These are phyloP conservation scores for Rhagologus leucostigma DNA, from an alignment of 2,113 vertebrate species.

Conservation along the genomic window DNA sequence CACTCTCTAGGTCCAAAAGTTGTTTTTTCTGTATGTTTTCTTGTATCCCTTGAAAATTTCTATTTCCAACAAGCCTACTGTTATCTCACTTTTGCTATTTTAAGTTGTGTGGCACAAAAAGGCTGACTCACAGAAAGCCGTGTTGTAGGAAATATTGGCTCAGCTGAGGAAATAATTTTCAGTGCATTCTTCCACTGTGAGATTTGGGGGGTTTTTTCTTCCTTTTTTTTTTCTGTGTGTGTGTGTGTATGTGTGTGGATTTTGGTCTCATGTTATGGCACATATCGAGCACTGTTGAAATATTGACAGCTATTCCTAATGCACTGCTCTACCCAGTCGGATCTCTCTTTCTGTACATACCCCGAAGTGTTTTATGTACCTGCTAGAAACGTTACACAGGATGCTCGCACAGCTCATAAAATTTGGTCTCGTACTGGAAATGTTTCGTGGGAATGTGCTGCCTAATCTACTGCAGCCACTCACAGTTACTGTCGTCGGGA, in stretches of 20 bases:
- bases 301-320: background rate
- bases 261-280: background rate
- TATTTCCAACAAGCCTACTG: slow-evolving; percentile 31
- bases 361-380: slow-evolving; percentile 39
- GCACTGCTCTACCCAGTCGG: background rate
- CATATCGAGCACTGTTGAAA: background rate
- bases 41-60: slow-evolving; percentile 3
- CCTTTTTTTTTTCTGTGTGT: background rate
- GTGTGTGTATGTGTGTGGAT: background rate
- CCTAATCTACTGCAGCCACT: slow-evolving; percentile 46
- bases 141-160: slow-evolving; percentile 56
- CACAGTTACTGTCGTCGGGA: background rate
- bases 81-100: slow-evolving; percentile 56
- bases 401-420: slow-evolving; percentile 47
- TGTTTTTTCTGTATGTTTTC: background rate
- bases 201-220: background rate
- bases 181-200: slow-evolving; percentile 2
- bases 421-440: slow-evolving; percentile 14
- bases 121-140: slow-evolving; percentile 54
- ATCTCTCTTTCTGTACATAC: background rate
- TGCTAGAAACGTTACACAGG: slow-evolving; percentile 16
- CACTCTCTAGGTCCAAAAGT: background rate
- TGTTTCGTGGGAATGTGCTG: slow-evolving; percentile 14
- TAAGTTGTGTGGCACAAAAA: slow-evolving; percentile 60
- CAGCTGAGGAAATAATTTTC: slow-evolving; percentile 53